Evolutionary conservation across 2,888 invertebrate species (phyloP), one percentile per base, ranked within the genome.

Genomic region (Idaea straminata): DNA sequence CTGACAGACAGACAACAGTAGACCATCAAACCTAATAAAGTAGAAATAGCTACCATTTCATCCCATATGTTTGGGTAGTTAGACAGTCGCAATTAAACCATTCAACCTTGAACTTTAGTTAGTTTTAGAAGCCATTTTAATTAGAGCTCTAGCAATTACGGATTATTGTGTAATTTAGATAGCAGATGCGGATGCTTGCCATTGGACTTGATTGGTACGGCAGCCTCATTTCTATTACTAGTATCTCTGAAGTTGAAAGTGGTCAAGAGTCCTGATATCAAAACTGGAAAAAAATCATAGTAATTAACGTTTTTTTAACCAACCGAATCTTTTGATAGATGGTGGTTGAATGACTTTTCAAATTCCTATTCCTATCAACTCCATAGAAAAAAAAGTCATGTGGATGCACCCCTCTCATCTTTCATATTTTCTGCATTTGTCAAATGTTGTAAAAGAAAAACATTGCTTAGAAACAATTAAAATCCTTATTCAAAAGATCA

Each of bases 101-200:
- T 2, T 47, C 47, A 47, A 47, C 47, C 47, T 47, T 47, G 47
- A 47, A 47, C 47, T 47, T 13, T 47, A 47, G 10, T 47, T 47
- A 13, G 35, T 13, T 57, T 58, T 62, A 58, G 16, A 13, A 5
- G 25, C 34, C 62, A 35, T 47, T n/a, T 57, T 62, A 62, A 34
- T 16, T 25, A 15, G 15, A n/a, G 25, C 62, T 57, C 62, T 10
- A 35, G 15, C 61, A 6, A 47, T n/a, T 15, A 16, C 38, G 35
- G 61, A 61, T 61, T 36, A 61, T 36, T 36, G 47, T 47, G 47
- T 47, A 47, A 47, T 47, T 47, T 47, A 47, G 47, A 47, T 47
- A 47, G 47, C 47, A 47, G 47, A 47, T 47, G 47, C 47, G 47
- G 47, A 47, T 47, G 47, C 47, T 47, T 47, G 47, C 47, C 47